Evolutionary conservation across 2,797 vertebrate genomes (phyloP), one percentile per base, ranked within the genome.

Genomic region (Acomys russatus): DNA sequence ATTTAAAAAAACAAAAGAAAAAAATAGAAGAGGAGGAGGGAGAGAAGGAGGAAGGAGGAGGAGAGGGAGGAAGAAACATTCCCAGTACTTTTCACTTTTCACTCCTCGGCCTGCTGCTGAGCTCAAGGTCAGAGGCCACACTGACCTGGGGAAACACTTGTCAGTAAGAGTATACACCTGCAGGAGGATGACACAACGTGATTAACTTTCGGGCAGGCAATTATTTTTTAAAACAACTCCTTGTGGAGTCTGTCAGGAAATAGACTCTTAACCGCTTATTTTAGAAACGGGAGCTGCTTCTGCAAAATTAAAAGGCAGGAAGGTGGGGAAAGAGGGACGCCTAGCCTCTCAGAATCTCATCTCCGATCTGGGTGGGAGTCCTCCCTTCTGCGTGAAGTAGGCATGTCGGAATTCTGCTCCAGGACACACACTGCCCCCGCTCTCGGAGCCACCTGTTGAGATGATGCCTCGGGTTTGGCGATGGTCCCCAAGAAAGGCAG

Each of bases 171-270:
- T 20, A 68, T 84, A 94, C 82, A 70, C 54, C 1, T 17, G 20
- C 28, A 63, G 88, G 86, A 96, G 51, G 86, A 33, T 70, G 35
- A 77, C 63, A 38, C 44, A n/a, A 91, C 90, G 44, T 56, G 28
- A 66, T 54, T 78, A 79, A 76, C 22, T 95, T 89, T 38, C 35
- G 2, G 59, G 3, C 33, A 25, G 93, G 68, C 63, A n/a, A 22
- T 87, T 76, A 71, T 87, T 94, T 94, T 95, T 73, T 82, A 94
- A 95, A 91, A 87, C 64, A 91, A 78, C 38, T 88, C 64, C 7
- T n/a, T 93, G 64, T 93, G 64, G 80, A 25, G 84, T 83, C 82
- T 73, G 6, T 70, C 70, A 94, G 93, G 86, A 38, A 64, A 70
- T 25, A 68, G 74, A 28, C 61, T 70, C 28, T 96, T 92, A 82